Base-by-base conservation (phyloP, 2,113 vertebrate species). In the Malurus alboscapulatus region DNA sequence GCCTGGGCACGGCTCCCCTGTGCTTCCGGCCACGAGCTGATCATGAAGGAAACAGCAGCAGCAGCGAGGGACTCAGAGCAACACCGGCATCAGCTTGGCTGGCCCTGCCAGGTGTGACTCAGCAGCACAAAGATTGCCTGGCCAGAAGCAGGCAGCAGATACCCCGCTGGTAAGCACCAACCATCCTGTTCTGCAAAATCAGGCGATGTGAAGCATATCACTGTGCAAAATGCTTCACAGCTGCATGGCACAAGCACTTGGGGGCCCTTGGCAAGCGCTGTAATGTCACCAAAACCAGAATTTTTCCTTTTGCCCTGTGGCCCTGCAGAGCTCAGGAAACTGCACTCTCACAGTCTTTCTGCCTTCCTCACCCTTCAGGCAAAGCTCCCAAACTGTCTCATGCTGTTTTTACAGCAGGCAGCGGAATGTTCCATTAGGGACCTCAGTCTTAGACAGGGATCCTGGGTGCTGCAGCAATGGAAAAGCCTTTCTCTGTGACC, bases 181-280 rank as follows among this genome's bases (percentile, higher is more conserved):
- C 36, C 47, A 38, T 6, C 19, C 77, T 8, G 16, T 18, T 69
- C 45, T 45, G 32, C 38, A 76, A 34, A 10, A 62, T 9, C 4
- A 34, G 50, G 18, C 27, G 50, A 45, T n/a, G 10, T 0, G 22
- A 51, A 68, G 12, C 57, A 40, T 0, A 5, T 19, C 1, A 0
- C 48, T 32, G 4, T 17, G 55, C 40, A 54, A 83, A 83, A n/a
- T 2, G 13, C 55, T 68, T 51, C 20, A 18, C n/a, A 55, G 66
- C 65, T 34, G 24, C 0, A 0, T 0, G 1, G 48, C 58, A 22
- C 0, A 0, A 27, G 29, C 38, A 54, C 26, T 17, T 0, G 1
- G 42, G 44, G 36, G 30, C 30, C 34, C 65, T 53, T 29, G 15
- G 24, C 14, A 8, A 9, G 26, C 38, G 50, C 48, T 29, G 15